phyloP scores from a whole-genome alignment of 2,113 vertebrate species.

The Struthidea cinerea region DNA sequence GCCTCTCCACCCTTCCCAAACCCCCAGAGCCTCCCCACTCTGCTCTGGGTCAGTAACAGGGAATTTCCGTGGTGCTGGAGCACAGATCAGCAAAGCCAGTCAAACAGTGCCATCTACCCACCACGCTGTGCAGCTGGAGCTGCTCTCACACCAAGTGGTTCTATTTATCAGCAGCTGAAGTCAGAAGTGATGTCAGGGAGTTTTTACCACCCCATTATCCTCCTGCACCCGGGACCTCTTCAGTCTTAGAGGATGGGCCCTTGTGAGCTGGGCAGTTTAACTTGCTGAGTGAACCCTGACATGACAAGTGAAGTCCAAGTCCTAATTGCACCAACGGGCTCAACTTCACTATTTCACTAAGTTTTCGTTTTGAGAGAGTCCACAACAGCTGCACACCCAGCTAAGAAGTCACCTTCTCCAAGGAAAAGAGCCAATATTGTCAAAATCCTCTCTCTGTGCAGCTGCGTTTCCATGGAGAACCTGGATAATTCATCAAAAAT shows the following conservation, averaged over 20 bases:
- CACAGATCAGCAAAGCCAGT: background rate
- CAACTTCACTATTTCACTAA: background rate
- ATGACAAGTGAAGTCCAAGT: background rate
- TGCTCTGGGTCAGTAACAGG: background rate
- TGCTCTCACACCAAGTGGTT: background rate
- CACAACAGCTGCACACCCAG: background rate
- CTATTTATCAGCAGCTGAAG: background rate
- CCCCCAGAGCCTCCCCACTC: background rate
- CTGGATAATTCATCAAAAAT: background rate
- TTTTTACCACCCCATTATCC: fast-evolving
- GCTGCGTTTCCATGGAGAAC: background rate
- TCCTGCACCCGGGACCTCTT: fast-evolving
- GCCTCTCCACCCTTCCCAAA: background rate
- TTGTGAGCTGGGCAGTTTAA: background rate
- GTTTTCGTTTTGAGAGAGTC: background rate
- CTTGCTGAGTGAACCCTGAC: fast-evolving
- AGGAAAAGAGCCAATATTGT: background rate
- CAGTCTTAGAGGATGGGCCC: background rate
- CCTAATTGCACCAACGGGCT: fast-evolving
- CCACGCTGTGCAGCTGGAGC: background rate
- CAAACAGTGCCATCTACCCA: slow-evolving; percentile 52
- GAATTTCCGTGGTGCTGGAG: background rate
- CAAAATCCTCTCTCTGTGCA: background rate
- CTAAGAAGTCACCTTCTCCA: background rate
- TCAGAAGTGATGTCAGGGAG: background rate